phyloP scores from a whole-genome alignment of 2,888 invertebrate species.

The Tinea semifulvella region DNA sequence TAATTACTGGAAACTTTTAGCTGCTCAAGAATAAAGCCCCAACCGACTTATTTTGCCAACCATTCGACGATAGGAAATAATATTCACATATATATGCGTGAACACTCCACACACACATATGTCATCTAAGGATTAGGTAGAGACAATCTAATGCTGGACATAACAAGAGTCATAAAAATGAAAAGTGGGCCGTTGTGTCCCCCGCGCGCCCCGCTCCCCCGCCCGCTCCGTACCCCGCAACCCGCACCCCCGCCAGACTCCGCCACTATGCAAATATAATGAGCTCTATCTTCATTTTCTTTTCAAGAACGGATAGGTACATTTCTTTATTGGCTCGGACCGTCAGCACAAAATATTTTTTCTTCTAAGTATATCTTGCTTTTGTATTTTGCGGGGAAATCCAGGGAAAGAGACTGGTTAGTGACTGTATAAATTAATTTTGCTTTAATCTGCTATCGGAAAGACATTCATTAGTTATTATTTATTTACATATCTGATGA shows the following conservation, averaged over 20 bases:
- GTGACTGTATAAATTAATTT: too few species aligned
- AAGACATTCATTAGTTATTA: too few species aligned
- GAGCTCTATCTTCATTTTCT: constrained; percentile 37
- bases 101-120: constrained; percentile 18
- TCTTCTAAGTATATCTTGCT: too few species aligned
- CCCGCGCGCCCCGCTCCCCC: constrained; percentile 8
- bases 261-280: constrained; percentile 56
- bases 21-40: not conserved
- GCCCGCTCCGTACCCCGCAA: not conserved
- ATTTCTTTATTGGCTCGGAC: constrained; percentile 16
- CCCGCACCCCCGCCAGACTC: constrained; percentile 17
- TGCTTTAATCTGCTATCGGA: too few species aligned
- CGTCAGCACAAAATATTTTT: constrained; percentile 18
- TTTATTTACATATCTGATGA: too few species aligned
- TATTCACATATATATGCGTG: constrained; percentile 19
- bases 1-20: too few species aligned
- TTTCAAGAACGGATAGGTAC: constrained; percentile 23
- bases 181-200: constrained; percentile 25
- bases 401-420: too few species aligned
- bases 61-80: constrained; percentile 8
- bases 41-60: not conserved
- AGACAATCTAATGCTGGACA: constrained; percentile 9
- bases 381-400: too few species aligned
- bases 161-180: constrained; percentile 33
- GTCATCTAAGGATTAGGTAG: constrained; percentile 8